Percentiles rank a stretch among this genome's conserved stretches.
These are phyloP conservation scores for Heliconius hermathena DNA, from an alignment of 1,140 invertebrate genomes.

Conservation along the genomic window DNA sequence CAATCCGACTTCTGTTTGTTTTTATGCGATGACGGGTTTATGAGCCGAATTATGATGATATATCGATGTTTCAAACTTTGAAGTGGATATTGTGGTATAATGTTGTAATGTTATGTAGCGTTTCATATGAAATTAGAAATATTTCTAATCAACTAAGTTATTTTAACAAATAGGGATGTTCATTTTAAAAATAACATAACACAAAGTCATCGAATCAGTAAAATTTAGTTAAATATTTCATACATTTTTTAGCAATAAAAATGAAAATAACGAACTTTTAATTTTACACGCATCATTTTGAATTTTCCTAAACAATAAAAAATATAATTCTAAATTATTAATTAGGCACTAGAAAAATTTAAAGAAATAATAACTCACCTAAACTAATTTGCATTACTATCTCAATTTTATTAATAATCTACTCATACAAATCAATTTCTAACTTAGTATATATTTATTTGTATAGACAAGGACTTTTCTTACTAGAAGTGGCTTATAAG, in stretches of 20 bases:
- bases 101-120: conserved; percentile 35
- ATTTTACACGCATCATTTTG: too few species aligned
- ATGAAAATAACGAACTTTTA: too few species aligned
- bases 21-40: conserved; percentile 68
- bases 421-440: background rate
- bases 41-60: conserved; percentile 46
- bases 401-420: too few species aligned
- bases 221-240: too few species aligned
- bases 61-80: conserved; percentile 17
- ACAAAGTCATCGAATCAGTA: too few species aligned
- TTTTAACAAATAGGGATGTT: background rate
- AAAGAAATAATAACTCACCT: too few species aligned
- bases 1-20: conserved; percentile 75
- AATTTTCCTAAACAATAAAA: too few species aligned
- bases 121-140: background rate
- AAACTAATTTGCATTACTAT: too few species aligned
- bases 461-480: background rate
- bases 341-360: too few species aligned
- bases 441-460: background rate
- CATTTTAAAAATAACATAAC: too few species aligned
- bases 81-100: background rate
- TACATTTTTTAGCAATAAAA: too few species aligned
- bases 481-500: background rate
- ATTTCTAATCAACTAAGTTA: background rate
- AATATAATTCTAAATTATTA: too few species aligned